Conservation (phyloP, 2,888 invertebrate species). For the Ephialtes manifestator region DNA sequence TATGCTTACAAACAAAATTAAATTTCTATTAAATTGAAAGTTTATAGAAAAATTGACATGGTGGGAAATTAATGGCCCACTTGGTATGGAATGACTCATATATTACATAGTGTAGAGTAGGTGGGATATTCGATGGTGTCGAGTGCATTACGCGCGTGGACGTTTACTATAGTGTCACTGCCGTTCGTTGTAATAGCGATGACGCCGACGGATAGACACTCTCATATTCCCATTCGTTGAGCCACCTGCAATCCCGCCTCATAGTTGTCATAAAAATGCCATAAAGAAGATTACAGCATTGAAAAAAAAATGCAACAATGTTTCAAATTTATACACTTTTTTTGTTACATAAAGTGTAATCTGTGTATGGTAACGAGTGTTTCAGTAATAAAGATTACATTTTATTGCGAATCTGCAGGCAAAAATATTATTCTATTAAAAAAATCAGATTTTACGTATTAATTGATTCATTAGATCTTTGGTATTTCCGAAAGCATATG, state of each 20-base stretch:
- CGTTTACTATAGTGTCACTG: conserved; percentile 53
- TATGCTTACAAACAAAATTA: no score
- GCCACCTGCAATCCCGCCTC: conserved; percentile 39
- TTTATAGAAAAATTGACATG: no score
- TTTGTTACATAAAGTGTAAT: not conserved
- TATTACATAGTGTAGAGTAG: conserved; percentile 17
- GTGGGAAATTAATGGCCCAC: no score
- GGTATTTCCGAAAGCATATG: no score
- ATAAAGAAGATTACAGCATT: not conserved
- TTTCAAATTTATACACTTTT: not conserved
- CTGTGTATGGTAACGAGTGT: not conserved
- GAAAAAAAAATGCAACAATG: conserved; percentile 4
- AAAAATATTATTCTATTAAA: no score
- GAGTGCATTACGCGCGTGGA: conserved; percentile 23
- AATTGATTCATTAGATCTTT: no score
- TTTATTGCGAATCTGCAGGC: no score
- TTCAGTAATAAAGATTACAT: no score
- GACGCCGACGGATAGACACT: conserved; percentile 53
- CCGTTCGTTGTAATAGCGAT: conserved; percentile 63
- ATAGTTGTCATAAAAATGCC: conserved; percentile 5
- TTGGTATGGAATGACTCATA: no score
- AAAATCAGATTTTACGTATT: no score
- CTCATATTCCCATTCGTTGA: conserved; percentile 21
- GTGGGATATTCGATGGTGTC: conserved; percentile 34
- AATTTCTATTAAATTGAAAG: no score